phyloP scores from a whole-genome alignment of 2,888 invertebrate genomes.

The Cataglyphis albicans region DNA sequence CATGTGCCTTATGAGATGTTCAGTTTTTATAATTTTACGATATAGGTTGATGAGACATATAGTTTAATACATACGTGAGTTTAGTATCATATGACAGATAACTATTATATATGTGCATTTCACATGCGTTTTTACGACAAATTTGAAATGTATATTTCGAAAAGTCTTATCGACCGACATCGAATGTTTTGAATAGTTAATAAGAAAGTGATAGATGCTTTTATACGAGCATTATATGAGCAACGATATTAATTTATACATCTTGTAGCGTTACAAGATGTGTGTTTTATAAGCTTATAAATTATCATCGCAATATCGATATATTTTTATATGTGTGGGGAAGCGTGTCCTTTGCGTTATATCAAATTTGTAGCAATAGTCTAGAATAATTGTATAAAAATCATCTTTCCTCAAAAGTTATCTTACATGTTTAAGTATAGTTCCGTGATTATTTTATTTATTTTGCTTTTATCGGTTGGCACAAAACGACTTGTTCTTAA shows the following conservation, averaged over 20 bases:
- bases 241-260: neutral
- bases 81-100: neutral
- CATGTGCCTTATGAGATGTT: slow-evolving; percentile 19
- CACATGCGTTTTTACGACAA: neutral
- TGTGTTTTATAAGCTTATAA: slow-evolving; percentile 7
- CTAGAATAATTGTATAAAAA: neutral
- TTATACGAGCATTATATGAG: neutral
- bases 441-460: slow-evolving; percentile 22
- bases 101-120: neutral
- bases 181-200: neutral
- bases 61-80: neutral
- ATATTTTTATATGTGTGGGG: neutral
- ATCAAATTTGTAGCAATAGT: neutral
- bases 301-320: neutral
- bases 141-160: neutral
- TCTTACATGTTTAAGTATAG: slow-evolving; percentile 11
- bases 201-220: neutral
- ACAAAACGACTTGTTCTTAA: slow-evolving; percentile 1
- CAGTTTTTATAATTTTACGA: slow-evolving; percentile 19
- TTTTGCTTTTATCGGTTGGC: neutral
- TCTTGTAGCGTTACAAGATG: slow-evolving; percentile 1
- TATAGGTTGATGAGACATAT: slow-evolving; percentile 6
- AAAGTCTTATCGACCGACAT: slow-evolving; percentile 3
- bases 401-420: neutral
- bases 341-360: slow-evolving; percentile 18